These are phyloP conservation scores for Euschistus heros DNA, from an alignment of 1,140 invertebrate species.

Conservation along the genomic window DNA sequence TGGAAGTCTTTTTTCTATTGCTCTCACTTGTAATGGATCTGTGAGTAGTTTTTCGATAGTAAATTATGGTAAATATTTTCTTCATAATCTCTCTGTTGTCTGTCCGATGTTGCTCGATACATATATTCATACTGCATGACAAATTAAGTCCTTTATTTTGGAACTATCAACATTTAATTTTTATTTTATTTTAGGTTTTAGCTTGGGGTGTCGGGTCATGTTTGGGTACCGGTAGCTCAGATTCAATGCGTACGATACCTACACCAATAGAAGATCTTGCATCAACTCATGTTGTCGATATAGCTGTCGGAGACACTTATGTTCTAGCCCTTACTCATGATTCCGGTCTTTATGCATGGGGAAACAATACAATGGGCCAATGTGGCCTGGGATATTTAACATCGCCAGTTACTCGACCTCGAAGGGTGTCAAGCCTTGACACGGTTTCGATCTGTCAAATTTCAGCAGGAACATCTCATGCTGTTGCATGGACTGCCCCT, in stretches of 20 bases:
- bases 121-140: too few species aligned
- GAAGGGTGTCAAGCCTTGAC: conserved; percentile 49
- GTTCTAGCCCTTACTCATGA: conserved; percentile 49
- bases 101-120: too few species aligned
- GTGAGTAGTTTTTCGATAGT: conserved; percentile 13
- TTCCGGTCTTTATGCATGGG: conserved; percentile 52
- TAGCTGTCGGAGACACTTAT: conserved; percentile 47
- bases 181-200: conserved; percentile 41
- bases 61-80: not conserved
- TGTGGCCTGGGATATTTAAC: conserved; percentile 56
- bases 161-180: not conserved
- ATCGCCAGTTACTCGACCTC: conserved; percentile 48
- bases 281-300: conserved; percentile 36
- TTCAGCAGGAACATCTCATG: conserved; percentile 57
- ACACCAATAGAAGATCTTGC: conserved; percentile 35
- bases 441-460: conserved; percentile 49
- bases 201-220: conserved; percentile 51
- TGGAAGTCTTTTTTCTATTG: conserved; percentile 48
- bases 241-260: conserved; percentile 40
- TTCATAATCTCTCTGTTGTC: not conserved
- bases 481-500: conserved; percentile 54
- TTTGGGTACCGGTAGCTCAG: conserved; percentile 45
- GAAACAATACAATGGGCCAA: conserved; percentile 58
- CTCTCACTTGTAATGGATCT: conserved; percentile 44
- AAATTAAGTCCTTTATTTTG: not conserved